Conservation (phyloP, 2,113 vertebrate species). For the Cardinalis cardinalis region DNA sequence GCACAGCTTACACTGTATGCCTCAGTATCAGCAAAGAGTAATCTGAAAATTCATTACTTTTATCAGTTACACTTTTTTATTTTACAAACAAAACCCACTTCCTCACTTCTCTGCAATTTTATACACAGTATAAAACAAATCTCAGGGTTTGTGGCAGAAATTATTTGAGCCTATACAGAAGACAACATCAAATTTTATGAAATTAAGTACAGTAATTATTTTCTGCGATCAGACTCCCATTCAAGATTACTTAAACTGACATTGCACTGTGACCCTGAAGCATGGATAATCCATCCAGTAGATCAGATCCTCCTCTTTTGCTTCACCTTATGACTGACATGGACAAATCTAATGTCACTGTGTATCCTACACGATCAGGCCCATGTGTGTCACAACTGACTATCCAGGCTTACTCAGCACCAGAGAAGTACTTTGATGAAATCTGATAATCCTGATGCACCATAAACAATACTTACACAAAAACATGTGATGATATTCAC, state of each 20-base stretch:
- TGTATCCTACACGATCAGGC: background rate
- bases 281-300: background rate
- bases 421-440: background rate
- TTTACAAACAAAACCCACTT: background rate
- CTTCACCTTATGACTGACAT: background rate
- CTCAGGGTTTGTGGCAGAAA: background rate
- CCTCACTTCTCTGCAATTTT: background rate
- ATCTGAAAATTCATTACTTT: background rate
- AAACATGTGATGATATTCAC: background rate
- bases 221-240: background rate
- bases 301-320: background rate
- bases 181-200: background rate
- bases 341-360: background rate
- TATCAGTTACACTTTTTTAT: background rate
- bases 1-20: background rate
- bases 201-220: background rate
- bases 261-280: background rate
- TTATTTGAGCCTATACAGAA: background rate
- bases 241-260: background rate
- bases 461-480: background rate
- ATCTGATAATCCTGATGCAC: background rate
- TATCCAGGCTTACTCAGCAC: background rate
- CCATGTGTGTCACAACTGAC: background rate
- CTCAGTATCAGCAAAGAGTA: background rate
- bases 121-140: slow-evolving; percentile 38